phyloP scores from a whole-genome alignment of 2,888 invertebrate genomes.

The Odontocolon sp. region DNA sequence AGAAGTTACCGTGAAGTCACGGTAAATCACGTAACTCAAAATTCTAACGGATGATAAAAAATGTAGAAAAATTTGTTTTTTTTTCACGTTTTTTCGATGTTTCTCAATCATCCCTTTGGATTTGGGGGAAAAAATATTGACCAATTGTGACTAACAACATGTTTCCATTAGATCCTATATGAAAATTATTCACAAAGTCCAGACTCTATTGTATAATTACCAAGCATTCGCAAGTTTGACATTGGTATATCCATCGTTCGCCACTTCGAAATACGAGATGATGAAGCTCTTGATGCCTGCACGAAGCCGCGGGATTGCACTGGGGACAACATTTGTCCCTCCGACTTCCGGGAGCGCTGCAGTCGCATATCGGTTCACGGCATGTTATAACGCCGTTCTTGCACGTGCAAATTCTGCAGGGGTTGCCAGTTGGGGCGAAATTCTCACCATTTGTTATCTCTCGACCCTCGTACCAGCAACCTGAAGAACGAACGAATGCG shows the following conservation, averaged over 20 bases:
- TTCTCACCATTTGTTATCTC: slow-evolving; percentile 84
- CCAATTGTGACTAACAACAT: no score
- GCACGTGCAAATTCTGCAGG: slow-evolving; percentile 83
- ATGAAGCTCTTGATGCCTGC: slow-evolving; percentile 90
- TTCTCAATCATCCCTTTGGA: no score
- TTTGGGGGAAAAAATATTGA: no score
- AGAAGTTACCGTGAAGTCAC: no score
- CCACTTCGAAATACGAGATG: slow-evolving; percentile 90
- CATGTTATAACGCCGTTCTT: slow-evolving; percentile 85
- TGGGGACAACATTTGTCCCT: slow-evolving; percentile 89
- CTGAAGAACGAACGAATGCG: slow-evolving; percentile 77
- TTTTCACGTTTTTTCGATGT: no score
- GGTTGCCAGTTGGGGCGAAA: slow-evolving; percentile 80
- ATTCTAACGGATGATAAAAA: not conserved
- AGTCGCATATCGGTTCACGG: slow-evolving; percentile 87
- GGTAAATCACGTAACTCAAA: no score
- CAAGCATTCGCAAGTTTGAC: slow-evolving; percentile 95
- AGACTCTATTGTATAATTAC: slow-evolving; percentile 82
- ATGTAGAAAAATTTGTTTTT: not conserved
- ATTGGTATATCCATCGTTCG: slow-evolving; percentile 94
- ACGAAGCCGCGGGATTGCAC: slow-evolving; percentile 88
- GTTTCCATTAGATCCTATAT: no score
- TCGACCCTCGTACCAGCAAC: slow-evolving; percentile 88
- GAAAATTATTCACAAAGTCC: no score
- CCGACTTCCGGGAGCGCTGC: slow-evolving; percentile 82